phyloP scores from a whole-genome alignment of 1,140 invertebrate species.

The Zaprionus nigranus region DNA sequence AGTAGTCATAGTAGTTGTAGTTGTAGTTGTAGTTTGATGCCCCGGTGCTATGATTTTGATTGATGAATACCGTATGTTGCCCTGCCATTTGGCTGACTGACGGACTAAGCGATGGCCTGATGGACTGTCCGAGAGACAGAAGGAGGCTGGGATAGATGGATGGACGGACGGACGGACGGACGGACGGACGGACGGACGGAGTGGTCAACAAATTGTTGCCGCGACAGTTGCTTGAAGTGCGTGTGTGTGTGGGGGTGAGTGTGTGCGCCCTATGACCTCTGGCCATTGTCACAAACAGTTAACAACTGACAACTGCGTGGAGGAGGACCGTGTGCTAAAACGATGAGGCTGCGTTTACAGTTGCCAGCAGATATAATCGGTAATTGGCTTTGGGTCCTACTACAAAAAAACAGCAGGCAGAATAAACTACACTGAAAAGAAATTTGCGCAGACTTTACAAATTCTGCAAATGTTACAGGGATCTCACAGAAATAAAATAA shows the following conservation, averaged over 20 bases:
- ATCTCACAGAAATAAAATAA: no score
- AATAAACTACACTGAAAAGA: conserved; percentile 21
- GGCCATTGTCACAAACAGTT: conserved; percentile 47
- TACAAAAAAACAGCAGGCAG: conserved; percentile 34
- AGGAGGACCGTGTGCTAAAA: conserved; percentile 24
- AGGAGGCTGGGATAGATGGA: neutral
- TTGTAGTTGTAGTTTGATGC: conserved; percentile 19
- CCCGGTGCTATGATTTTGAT: conserved; percentile 58
- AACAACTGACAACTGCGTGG: conserved; percentile 35
- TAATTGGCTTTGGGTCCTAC: conserved; percentile 66
- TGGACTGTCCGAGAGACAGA: conserved; percentile 7
- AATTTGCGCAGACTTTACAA: conserved; percentile 11
- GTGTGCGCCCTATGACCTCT: conserved; percentile 32
- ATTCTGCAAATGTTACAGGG: no score
- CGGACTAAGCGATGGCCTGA: conserved; percentile 26
- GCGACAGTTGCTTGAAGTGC: conserved; percentile 48
- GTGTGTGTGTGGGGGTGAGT: conserved; percentile 10
- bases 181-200: neutral
- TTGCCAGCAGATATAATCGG: conserved; percentile 69
- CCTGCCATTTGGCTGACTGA: conserved; percentile 36
- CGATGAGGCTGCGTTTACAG: conserved; percentile 56
- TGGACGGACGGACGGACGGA: neutral
- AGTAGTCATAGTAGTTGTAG: conserved; percentile 1
- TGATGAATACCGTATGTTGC: conserved; percentile 65
- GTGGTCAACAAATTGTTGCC: conserved; percentile 32